phyloP scores from a whole-genome alignment of 2,888 invertebrate species.

The Argynnis bischoffii region DNA sequence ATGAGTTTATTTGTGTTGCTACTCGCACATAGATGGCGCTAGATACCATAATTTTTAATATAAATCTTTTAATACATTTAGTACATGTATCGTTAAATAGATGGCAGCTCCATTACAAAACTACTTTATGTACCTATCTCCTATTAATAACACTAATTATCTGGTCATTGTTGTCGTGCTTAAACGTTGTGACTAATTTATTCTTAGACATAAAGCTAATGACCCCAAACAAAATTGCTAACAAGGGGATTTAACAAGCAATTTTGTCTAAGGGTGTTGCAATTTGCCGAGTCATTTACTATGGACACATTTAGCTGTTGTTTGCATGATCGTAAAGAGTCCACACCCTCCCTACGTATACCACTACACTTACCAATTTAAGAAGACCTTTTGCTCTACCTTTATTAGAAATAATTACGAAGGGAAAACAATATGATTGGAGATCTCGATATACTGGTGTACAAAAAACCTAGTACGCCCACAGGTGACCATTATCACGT shows the following conservation, averaged over 20 bases:
- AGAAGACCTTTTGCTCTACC: slow-evolving; percentile 37
- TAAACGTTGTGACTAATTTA: slow-evolving; percentile 17
- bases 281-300: slow-evolving; percentile 73
- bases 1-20: slow-evolving; percentile 41
- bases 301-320: slow-evolving; percentile 67
- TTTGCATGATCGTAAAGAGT: slow-evolving; percentile 74
- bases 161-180: slow-evolving; percentile 2
- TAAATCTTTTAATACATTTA: not conserved
- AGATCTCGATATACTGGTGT: slow-evolving; percentile 49
- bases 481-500: slow-evolving; percentile 69
- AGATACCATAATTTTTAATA: not conserved
- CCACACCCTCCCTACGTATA: slow-evolving; percentile 64
- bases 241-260: slow-evolving; percentile 65
- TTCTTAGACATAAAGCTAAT: slow-evolving; percentile 44
- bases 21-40: slow-evolving; percentile 47
- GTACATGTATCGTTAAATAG: slow-evolving; percentile 39
- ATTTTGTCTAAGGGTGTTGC: slow-evolving; percentile 64
- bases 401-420: slow-evolving; percentile 24
- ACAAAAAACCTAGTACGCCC: slow-evolving; percentile 52
- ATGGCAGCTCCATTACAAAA: slow-evolving; percentile 43
- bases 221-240: slow-evolving; percentile 53
- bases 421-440: slow-evolving; percentile 27
- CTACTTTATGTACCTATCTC: not conserved
- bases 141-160: slow-evolving; percentile 3
- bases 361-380: slow-evolving; percentile 48